Evolutionary conservation across 2,113 vertebrate species (phyloP).

Genomic region (Erythrolamprus reginae): DNA sequence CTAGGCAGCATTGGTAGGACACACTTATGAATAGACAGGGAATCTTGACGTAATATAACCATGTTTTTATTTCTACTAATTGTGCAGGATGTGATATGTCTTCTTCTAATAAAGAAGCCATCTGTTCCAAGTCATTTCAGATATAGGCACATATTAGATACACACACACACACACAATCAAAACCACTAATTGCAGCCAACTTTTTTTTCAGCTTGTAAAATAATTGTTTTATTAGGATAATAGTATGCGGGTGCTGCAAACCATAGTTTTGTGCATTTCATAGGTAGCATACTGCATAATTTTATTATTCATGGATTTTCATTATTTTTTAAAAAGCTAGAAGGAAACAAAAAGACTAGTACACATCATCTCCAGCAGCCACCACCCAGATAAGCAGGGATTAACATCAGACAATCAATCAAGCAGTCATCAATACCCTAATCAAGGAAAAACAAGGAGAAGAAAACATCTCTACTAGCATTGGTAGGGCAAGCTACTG

Average conservation of each 20-base stretch:
- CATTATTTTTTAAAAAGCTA: neutral
- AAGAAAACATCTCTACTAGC: too few species aligned
- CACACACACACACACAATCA: too few species aligned
- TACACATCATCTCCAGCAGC: too few species aligned
- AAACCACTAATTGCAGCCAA: neutral
- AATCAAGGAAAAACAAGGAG: too few species aligned
- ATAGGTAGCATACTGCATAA: neutral
- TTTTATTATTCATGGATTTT: neutral
- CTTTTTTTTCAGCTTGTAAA: neutral
- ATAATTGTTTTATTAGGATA: neutral
- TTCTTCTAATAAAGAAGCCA: neutral
- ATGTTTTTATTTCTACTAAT: neutral
- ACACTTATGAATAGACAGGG: neutral
- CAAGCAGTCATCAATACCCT: too few species aligned
- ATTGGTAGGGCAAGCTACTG: too few species aligned
- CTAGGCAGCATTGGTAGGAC: neutral
- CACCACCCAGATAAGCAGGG: too few species aligned
- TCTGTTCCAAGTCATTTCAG: neutral
- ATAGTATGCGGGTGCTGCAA: neutral
- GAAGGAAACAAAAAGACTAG: too few species aligned
- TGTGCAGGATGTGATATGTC: neutral
- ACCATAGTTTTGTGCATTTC: neutral
- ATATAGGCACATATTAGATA: too few species aligned
- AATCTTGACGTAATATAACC: neutral
- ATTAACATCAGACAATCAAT: too few species aligned